Evolutionary conservation across 2,113 vertebrate genomes (phyloP).

Genomic region (Psilopsiagon aymara): DNA sequence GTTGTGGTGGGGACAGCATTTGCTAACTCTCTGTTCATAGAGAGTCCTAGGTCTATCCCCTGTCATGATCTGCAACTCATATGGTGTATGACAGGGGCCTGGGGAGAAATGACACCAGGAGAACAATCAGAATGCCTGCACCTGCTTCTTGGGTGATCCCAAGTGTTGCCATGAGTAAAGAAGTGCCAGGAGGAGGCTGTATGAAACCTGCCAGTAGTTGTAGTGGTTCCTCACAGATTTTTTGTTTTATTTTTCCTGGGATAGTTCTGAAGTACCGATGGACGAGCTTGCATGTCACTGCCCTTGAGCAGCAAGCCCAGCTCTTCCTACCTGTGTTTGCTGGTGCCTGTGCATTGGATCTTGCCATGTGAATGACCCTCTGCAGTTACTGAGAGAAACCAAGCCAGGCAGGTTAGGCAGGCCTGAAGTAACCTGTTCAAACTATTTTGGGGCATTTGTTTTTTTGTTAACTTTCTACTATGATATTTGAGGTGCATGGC

Average conservation of each 20-base stretch:
- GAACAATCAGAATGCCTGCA: neutral
- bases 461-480: neutral
- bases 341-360: neutral
- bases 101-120: neutral
- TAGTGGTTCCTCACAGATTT: neutral
- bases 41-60: neutral
- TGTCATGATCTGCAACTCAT: fast-evolving
- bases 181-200: neutral
- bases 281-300: fast-evolving
- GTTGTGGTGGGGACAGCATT: neutral
- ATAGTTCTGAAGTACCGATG: neutral
- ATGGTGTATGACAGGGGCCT: neutral
- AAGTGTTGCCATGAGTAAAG: neutral
- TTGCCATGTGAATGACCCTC: fast-evolving
- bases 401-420: neutral
- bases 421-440: neutral
- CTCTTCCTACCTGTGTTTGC: neutral
- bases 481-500: neutral
- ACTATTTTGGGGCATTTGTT: neutral
- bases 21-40: neutral
- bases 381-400: fast-evolving
- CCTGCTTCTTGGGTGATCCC: neutral
- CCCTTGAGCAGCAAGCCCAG: neutral
- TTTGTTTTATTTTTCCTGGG: neutral
- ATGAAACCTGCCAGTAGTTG: neutral